phyloP scores from a whole-genome alignment of 2,888 invertebrate species.

The Chymomyza fuscimana region DNA sequence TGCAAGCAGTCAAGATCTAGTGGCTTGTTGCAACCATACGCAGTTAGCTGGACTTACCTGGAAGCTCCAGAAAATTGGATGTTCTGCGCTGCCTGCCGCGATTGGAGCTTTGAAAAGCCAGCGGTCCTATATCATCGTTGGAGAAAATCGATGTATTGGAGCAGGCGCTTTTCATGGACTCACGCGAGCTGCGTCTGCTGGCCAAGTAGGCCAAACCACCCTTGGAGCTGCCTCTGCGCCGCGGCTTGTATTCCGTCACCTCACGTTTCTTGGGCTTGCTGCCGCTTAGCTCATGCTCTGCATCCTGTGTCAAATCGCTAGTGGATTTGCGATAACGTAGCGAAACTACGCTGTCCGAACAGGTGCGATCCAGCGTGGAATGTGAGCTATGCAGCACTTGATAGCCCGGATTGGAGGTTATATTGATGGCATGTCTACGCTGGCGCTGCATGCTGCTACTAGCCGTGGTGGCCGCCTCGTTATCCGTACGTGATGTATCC shows the following conservation, averaged over 20 bases:
- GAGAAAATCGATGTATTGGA: conserved; percentile 85
- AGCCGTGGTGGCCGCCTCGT: conserved; percentile 34
- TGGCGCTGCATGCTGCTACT: conserved; percentile 42
- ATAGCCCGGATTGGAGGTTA: conserved; percentile 80
- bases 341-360: conserved; percentile 79
- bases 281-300: conserved; percentile 65
- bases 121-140: conserved; percentile 90
- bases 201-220: conserved; percentile 89
- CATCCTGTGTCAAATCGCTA: conserved; percentile 84
- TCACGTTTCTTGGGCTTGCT: conserved; percentile 55
- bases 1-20: conserved; percentile 74
- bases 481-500: conserved; percentile 37
- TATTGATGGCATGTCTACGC: conserved; percentile 79
- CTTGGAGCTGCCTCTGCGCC: conserved; percentile 83
- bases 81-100: conserved; percentile 89
- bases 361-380: conserved; percentile 79
- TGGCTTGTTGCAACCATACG: not conserved
- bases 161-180: conserved; percentile 83
- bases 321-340: conserved; percentile 86
- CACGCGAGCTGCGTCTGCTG: conserved; percentile 91
- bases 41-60: conserved; percentile 82
- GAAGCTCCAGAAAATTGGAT: conserved; percentile 92
- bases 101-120: conserved; percentile 89
- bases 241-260: conserved; percentile 79
- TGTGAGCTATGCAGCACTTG: conserved; percentile 79